phyloP scores from a whole-genome alignment of 2,113 vertebrate genomes.

The Rhinogobius similis region DNA sequence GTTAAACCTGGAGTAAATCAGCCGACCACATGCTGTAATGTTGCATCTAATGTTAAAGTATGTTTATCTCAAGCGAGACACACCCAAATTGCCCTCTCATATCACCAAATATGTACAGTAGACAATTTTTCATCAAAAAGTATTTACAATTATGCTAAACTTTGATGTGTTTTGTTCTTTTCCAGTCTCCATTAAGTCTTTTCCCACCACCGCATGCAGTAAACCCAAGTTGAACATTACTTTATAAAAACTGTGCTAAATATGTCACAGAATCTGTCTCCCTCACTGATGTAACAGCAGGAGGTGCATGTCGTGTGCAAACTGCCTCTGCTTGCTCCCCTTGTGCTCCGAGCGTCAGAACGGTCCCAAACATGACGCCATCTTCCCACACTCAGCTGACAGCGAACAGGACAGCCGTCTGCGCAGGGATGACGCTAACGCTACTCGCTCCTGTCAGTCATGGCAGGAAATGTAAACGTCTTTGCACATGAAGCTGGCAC shows the following conservation, averaged over 20 bases:
- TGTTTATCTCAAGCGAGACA: too few species aligned
- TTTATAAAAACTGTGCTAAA: not conserved
- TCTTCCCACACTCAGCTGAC: conserved; percentile 43
- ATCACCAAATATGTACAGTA: too few species aligned
- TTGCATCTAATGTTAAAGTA: too few species aligned
- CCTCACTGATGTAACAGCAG: not conserved
- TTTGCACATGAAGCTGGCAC: not conserved
- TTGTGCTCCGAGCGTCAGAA: conserved; percentile 10
- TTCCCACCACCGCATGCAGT: not conserved
- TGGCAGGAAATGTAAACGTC: conserved; percentile 6
- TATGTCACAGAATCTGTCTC: not conserved
- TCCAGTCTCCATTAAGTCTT: too few species aligned
- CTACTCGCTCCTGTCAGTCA: conserved; percentile 29
- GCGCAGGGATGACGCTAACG: conserved; percentile 16
- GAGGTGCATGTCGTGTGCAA: not conserved
- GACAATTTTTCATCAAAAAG: too few species aligned
- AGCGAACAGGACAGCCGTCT: conserved; percentile 17
- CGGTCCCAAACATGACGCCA: conserved; percentile 24
- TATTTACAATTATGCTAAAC: too few species aligned
- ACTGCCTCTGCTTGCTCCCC: conserved; percentile 10
- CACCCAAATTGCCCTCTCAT: too few species aligned
- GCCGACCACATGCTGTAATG: too few species aligned
- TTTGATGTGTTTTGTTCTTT: too few species aligned
- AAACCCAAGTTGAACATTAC: not conserved
- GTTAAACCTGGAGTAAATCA: too few species aligned